Percentiles rank a stretch among this genome's conserved stretches.
Evolutionary conservation across 2,888 invertebrate genomes (phyloP).

Genomic region (Gymnoscelis rufifasciata): DNA sequence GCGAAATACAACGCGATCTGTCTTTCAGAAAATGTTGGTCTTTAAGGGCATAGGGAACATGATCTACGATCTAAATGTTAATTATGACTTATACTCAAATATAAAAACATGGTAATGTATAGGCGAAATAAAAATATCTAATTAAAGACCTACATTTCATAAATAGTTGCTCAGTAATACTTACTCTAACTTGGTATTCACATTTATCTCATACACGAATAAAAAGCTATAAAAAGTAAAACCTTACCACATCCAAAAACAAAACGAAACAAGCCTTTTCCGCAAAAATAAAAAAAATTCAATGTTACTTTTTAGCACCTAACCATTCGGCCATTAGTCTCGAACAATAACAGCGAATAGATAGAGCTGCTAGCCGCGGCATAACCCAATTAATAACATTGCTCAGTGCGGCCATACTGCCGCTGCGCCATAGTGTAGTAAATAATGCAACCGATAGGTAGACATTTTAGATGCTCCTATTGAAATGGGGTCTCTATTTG

Average conservation of each 20-base stretch:
- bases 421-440: conserved; percentile 46
- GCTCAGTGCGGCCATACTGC: conserved; percentile 34
- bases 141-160: too few species aligned
- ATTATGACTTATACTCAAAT: too few species aligned
- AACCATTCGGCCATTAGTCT: conserved; percentile 18
- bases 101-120: too few species aligned
- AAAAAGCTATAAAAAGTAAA: too few species aligned
- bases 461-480: conserved; percentile 24
- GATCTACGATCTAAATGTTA: too few species aligned
- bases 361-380: conserved; percentile 27
- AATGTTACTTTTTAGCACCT: conserved; percentile 3
- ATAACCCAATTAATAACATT: conserved; percentile 60
- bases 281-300: background rate
- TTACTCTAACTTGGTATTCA: too few species aligned
- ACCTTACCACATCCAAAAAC: background rate
- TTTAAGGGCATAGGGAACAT: too few species aligned
- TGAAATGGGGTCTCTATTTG: background rate
- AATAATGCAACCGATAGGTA: conserved; percentile 53
- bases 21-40: too few species aligned
- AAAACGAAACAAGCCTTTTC: background rate
- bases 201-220: too few species aligned
- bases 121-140: too few species aligned
- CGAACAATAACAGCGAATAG: conserved; percentile 28
- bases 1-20: too few species aligned
- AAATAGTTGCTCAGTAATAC: too few species aligned